Base-by-base conservation (phyloP, 2,113 vertebrate genomes). In the Morone saxatilis region DNA sequence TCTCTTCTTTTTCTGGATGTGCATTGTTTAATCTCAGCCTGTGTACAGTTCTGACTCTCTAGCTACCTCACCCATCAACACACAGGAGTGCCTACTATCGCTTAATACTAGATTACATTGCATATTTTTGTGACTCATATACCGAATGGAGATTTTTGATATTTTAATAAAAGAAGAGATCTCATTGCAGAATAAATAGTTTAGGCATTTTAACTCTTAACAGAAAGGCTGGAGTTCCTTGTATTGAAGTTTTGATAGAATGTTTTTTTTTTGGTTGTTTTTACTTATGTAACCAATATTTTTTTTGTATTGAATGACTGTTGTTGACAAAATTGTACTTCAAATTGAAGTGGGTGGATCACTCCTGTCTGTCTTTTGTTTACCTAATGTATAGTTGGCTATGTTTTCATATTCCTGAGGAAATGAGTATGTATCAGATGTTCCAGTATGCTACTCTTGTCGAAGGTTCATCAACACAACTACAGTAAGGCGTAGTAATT, bases 31-130 rank as follows among this genome's bases (percentile, higher is more conserved):
- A 94, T 96, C 92, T 95, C 92, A 94, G 89, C 95, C 93, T 95
- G 94, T 95, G 86, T 95, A 93, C 92, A 94, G 94, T 95, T 96
- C 92, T 83, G 95, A 96, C 95, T 97, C 95, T 96, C 96, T 96
- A 96, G 96, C 97, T 97, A 97, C 92, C 96, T 96, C 95, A 89
- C 93, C 91, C 91, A 78, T 94, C 61, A 13, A 90, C 2, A 89
- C 91, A 95, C 96, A 96, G 95, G 95, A 96, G 96, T 97, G 93
- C 96, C 93, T 94, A 86, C 74, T 67, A 77, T 76, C 61, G 65
- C 86, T 87, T 76, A 89, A 89, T 86, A 77, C 57, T 83, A 92
- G 87, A 88, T 81, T 57, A 88, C 73, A 83, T 82, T 76, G 95
- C 84, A 71, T 94, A 93, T 92, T 94, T 93, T 93, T 94, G 77